phyloP scores from a whole-genome alignment of 30 jellyfish, hydroid and myxozoan species.

The Pelagia noctiluca region DNA sequence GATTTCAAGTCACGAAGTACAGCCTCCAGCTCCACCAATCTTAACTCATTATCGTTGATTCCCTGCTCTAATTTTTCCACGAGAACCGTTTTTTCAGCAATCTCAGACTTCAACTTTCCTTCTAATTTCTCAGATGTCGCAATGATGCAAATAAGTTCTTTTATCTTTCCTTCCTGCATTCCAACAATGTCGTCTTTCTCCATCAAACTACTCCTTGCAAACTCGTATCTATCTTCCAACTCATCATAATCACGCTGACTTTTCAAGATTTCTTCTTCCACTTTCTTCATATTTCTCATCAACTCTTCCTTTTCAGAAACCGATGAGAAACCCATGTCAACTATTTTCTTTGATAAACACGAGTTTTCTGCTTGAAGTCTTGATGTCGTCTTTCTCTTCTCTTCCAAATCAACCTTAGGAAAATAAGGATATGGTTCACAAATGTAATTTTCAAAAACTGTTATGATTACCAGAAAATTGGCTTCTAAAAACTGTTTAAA shows the following conservation, averaged over 20 bases:
- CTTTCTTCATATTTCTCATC: conserved; percentile 44
- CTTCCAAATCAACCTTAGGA: no score
- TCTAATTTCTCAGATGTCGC: conserved; percentile 28
- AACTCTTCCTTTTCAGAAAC: conserved; percentile 50
- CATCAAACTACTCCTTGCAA: background rate
- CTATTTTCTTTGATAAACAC: conserved; percentile 20
- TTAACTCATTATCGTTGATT: background rate
- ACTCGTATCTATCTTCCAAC: conserved; percentile 35
- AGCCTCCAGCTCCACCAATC: conserved; percentile 19
- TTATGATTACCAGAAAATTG: no score
- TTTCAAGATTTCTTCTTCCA: conserved; percentile 35
- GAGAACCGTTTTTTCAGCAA: conserved; percentile 4
- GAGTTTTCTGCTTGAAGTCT: conserved; percentile 45
- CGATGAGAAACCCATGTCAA: conserved; percentile 27
- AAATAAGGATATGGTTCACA: no score
- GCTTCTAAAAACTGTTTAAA: no score
- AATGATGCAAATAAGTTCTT: conserved; percentile 26
- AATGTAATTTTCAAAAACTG: no score
- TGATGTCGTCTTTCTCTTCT: conserved; percentile 9
- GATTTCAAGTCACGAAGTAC: background rate
- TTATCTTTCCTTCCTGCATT: conserved; percentile 26
- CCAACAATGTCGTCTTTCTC: conserved; percentile 23
- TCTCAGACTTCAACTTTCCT: conserved; percentile 18
- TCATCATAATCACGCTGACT: conserved; percentile 16
- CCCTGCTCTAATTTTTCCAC: background rate